Percentiles rank a stretch among this genome's conserved stretches.
Conservation (phyloP, 2,888 invertebrate species). For the Pandemis heparana region DNA sequence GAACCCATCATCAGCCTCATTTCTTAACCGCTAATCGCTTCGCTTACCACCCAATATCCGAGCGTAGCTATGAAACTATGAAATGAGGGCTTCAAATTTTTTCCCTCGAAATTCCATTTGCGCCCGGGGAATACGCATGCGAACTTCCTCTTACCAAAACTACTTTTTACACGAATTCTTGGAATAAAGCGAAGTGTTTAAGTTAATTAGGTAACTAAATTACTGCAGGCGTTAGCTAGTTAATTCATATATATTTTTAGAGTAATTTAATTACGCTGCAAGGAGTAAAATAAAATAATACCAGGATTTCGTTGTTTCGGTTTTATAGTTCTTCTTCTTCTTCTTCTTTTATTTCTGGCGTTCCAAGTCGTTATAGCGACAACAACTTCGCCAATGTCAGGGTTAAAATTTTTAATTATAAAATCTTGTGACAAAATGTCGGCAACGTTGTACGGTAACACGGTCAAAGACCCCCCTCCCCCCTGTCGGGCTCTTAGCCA, state of each 20-base stretch:
- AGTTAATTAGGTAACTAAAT: slow-evolving; percentile 53
- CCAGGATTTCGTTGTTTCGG: slow-evolving; percentile 18
- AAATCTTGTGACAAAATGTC: no score
- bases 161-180: slow-evolving; percentile 46
- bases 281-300: slow-evolving; percentile 31
- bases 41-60: slow-evolving; percentile 11
- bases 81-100: slow-evolving; percentile 50
- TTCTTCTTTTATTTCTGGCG: no score
- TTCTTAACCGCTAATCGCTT: slow-evolving; percentile 9
- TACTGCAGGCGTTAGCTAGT: slow-evolving; percentile 46
- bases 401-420: no score
- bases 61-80: slow-evolving; percentile 40
- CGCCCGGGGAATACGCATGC: slow-evolving; percentile 54
- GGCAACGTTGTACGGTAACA: no score
- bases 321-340: no score
- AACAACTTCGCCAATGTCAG: no score
- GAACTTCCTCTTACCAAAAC: slow-evolving; percentile 51
- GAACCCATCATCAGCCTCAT: neutral
- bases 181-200: slow-evolving; percentile 45
- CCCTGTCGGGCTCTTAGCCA: no score
- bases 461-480: no score
- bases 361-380: no score
- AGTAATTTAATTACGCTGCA: slow-evolving; percentile 33
- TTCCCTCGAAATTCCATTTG: slow-evolving; percentile 50
- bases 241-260: slow-evolving; percentile 40